Evolutionary conservation across 2,113 vertebrate species (phyloP).

Genomic region (Oreochromis niloticus): DNA sequence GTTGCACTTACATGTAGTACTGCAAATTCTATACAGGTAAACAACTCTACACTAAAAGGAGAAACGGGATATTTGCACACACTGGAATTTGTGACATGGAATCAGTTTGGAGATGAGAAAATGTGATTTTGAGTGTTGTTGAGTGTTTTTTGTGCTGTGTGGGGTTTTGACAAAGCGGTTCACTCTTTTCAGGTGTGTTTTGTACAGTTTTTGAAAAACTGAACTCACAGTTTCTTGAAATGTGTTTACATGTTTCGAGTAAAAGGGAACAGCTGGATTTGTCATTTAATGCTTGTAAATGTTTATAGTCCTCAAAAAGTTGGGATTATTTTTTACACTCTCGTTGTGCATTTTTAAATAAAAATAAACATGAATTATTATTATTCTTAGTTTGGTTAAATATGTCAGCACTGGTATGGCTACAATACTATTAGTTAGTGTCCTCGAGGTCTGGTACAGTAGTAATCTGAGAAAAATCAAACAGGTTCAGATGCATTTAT

Average conservation of each 20-base stretch:
- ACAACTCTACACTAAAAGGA: neutral
- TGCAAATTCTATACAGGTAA: neutral
- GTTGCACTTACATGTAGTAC: neutral
- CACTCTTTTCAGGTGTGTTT: neutral
- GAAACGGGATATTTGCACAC: neutral
- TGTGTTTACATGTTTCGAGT: neutral
- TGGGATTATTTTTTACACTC: neutral
- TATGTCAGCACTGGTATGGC: neutral
- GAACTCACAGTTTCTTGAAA: neutral
- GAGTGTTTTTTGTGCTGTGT: neutral
- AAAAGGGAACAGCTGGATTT: neutral
- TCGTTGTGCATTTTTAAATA: accelerated
- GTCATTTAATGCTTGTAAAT: neutral
- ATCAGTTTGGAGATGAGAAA: neutral
- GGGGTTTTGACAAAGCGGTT: neutral
- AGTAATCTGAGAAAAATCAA: neutral
- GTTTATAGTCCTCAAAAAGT: neutral
- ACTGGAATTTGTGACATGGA: neutral
- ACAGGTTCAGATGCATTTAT: accelerated
- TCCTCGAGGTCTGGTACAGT: neutral
- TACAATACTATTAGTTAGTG: neutral
- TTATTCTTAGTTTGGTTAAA: neutral
- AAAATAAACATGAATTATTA: neutral
- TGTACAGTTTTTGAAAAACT: neutral
- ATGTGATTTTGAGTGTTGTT: neutral